phyloP scores from a whole-genome alignment of 2,797 vertebrate species.

The Darevskia mixta region DNA sequence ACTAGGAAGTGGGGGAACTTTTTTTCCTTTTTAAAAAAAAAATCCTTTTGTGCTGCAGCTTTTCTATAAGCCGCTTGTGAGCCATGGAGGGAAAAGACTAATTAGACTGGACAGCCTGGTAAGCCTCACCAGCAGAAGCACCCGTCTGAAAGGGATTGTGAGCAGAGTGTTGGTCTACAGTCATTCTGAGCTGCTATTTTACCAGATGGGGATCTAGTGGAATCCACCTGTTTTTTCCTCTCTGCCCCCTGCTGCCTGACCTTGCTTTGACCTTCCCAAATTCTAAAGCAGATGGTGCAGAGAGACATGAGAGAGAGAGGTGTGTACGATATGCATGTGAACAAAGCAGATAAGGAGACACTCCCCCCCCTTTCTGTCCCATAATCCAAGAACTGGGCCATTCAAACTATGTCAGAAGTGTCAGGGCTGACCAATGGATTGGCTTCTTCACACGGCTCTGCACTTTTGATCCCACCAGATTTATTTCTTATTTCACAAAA shows the following conservation, averaged over 20 bases:
- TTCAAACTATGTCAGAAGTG: no score
- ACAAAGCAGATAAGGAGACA: no score
- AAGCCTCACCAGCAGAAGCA: conserved; percentile 48
- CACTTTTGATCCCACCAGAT: no score
- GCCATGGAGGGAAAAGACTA: conserved; percentile 46
- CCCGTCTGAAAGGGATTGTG: conserved; percentile 20
- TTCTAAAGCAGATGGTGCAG: no score
- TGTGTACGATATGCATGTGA: no score
- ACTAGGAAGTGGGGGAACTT: conserved; percentile 5
- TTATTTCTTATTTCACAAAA: no score
- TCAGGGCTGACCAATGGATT: no score
- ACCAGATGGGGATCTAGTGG: neutral
- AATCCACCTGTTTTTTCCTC: neutral
- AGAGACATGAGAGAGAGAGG: no score
- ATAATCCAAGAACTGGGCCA: no score
- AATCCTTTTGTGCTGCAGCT: conserved; percentile 44
- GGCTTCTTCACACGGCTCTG: no score
- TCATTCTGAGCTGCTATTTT: conserved; percentile 16
- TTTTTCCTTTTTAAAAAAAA: neutral
- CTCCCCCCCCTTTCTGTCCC: no score
- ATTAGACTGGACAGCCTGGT: conserved; percentile 58
- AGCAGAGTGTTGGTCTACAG: conserved; percentile 18
- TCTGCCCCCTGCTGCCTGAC: neutral
- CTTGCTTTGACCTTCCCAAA: conserved; percentile 38
- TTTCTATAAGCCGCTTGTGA: conserved; percentile 65